Conservation (phyloP, 2,797 vertebrate species). For the Tympanoctomys barrerae region DNA sequence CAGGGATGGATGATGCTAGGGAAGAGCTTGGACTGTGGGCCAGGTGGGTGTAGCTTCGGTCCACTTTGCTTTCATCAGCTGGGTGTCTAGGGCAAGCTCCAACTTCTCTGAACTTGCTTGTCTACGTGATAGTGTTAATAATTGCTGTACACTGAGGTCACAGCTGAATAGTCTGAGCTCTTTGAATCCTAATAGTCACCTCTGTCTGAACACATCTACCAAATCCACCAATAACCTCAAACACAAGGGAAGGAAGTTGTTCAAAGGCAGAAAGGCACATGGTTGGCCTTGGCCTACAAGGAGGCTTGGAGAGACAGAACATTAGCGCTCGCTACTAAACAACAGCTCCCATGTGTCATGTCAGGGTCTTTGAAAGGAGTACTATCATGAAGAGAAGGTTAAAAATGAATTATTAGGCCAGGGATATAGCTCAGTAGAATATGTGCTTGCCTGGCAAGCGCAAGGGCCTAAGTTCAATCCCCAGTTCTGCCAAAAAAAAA, state of each 20-base stretch:
- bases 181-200: not conserved
- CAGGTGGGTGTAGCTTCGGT: not conserved
- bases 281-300: not conserved
- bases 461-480: too few species aligned
- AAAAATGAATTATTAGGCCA: not conserved
- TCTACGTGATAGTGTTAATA: not conserved
- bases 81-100: not conserved
- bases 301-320: not conserved
- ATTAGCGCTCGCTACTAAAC: not conserved
- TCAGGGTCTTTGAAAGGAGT: not conserved
- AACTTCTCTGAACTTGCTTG: not conserved
- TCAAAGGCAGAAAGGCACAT: not conserved
- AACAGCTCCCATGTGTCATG: not conserved
- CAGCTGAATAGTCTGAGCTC: not conserved
- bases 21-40: not conserved
- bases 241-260: not conserved
- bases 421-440: too few species aligned
- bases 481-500: too few species aligned
- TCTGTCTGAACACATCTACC: not conserved
- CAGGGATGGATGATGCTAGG: not conserved
- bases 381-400: not conserved
- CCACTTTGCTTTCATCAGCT: not conserved
- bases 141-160: not conserved
- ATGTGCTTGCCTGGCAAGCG: too few species aligned
- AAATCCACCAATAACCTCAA: not conserved